Percentiles rank a stretch among this genome's conserved stretches.
Conservation (phyloP, 2,797 vertebrate species). For the Lepidocolaptes lacrymiger region DNA sequence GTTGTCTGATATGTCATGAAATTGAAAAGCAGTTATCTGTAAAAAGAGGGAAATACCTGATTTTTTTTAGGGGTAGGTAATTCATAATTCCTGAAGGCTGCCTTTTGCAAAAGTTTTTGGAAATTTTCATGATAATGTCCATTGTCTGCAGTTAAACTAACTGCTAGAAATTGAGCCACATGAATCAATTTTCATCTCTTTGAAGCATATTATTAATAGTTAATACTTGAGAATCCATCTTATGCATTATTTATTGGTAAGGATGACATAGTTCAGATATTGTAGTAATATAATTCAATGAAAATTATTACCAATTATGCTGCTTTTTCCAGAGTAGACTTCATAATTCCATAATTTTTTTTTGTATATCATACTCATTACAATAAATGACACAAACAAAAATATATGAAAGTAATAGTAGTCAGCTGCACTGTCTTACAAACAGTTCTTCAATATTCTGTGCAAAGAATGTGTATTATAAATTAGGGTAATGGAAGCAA, state of each 20-base stretch:
- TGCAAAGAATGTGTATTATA: not conserved
- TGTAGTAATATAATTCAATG: not conserved
- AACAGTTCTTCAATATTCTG: not conserved
- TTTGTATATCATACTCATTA: not conserved
- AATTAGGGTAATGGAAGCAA: not conserved
- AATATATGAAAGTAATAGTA: not conserved
- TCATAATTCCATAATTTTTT: not conserved
- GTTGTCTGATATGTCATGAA: not conserved
- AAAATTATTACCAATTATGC: not conserved
- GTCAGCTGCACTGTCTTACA: not conserved
- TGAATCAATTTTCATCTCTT: conserved; percentile 12
- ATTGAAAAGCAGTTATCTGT: not conserved
- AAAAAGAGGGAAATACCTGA: not conserved
- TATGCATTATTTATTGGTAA: not conserved
- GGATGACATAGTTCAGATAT: not conserved
- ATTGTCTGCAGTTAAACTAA: conserved; percentile 35
- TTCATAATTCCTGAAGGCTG: not conserved
- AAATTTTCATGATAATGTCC: not conserved
- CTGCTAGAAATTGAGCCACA: not conserved
- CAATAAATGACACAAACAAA: not conserved
- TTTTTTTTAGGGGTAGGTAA: not conserved
- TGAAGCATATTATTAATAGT: conserved; percentile 28
- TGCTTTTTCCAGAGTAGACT: not conserved
- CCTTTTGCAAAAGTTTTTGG: not conserved
- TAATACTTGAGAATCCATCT: not conserved